Base-by-base conservation (phyloP, 30 jellyfish, hydroid and myxozoan genomes). In the Chrysaora quinquecirrha region DNA sequence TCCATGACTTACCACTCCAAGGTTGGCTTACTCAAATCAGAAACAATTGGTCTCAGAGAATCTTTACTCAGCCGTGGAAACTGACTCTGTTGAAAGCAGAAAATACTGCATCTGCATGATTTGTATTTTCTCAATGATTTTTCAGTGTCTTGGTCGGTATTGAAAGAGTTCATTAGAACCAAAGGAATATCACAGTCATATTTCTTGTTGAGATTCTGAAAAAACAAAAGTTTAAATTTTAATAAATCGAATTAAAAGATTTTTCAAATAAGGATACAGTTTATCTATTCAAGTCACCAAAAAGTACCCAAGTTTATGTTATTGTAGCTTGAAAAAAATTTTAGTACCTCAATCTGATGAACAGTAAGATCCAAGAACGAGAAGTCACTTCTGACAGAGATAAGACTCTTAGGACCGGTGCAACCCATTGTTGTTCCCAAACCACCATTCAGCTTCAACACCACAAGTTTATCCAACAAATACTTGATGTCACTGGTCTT, bases 351-450 rank as follows among this genome's bases (percentile, higher is more conserved):
- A 86, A 91, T 91, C 73, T 91, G 98, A 75, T 91, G 98, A 31
- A 94, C 97, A 48, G 91, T 96, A 83, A 94, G 74, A 64, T 94
- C 99, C 65, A 94, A 67, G 64, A 94, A 94, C 11, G 97, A 82
- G 77, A 83, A 82, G 50, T 89, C 99, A 54, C 68, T 58, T 35
- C 99, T 32, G 33, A 94, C 99, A 19, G 96, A 75, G 27, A 94
- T 94, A 68, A 94, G 75, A 85, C 99, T 94, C 79, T 94, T 94
- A 32, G 99, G 99, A 11, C 97, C 97, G 11, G 82, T 88, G 88
- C 99, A 94, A 0, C 99, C 99, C 99, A 94, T 94, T 38, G 89
- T 78, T 1, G 99, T 94, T 14, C 99, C 99, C 60, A 94, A 95
- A 47, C 99, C 99, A 9, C 99, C 99, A 84, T 94, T 94, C 52